Evolutionary conservation across 2,113 vertebrate genomes (phyloP).

Genomic region (Ochotona princeps): DNA sequence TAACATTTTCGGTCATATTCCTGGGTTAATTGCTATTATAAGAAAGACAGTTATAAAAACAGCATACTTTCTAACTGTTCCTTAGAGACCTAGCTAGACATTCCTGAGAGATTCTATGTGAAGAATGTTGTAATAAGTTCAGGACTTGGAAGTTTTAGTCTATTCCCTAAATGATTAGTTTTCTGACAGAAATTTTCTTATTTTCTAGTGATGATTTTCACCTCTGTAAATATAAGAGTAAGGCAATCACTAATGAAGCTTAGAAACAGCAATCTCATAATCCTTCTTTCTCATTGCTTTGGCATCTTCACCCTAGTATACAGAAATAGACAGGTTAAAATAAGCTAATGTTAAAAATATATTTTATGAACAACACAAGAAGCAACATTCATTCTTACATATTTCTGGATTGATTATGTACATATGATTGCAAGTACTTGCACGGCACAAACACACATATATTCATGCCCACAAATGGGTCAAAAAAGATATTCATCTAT

Average conservation of each 20-base stretch:
- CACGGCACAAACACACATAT: accelerated
- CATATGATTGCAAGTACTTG: background rate
- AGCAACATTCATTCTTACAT: background rate
- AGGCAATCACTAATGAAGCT: background rate
- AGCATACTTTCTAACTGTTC: background rate
- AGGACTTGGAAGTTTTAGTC: background rate
- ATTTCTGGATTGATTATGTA: background rate
- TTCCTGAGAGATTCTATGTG: background rate
- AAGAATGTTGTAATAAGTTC: background rate
- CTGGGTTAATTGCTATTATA: background rate
- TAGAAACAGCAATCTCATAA: background rate
- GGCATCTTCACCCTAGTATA: background rate
- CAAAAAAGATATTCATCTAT: background rate
- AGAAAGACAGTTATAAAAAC: background rate
- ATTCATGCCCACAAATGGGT: background rate
- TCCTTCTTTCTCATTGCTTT: slow-evolving; percentile 6
- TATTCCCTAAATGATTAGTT: background rate
- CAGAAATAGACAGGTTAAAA: background rate
- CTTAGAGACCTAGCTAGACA: background rate
- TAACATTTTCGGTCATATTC: background rate
- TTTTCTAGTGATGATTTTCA: background rate
- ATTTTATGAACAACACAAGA: background rate
- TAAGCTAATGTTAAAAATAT: background rate
- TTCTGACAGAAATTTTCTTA: background rate
- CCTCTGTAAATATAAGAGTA: background rate